Conservation (phyloP, 2,888 invertebrate genomes). For the Ptycholaimellus sp. region DNA sequence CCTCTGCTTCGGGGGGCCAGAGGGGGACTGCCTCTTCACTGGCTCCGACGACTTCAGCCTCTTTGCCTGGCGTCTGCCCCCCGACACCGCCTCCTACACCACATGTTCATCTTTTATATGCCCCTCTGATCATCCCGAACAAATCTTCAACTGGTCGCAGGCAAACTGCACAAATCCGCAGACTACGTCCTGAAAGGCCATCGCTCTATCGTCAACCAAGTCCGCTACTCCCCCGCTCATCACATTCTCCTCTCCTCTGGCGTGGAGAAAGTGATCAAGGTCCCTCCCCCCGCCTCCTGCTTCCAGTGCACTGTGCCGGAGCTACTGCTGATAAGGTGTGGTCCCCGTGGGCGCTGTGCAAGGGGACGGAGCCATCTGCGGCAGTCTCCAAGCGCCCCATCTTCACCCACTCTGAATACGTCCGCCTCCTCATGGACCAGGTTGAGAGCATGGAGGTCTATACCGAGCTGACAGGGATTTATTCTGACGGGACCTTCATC, state of each 20-base stretch:
- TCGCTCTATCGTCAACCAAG: constrained; percentile 84
- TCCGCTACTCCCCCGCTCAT: constrained; percentile 60
- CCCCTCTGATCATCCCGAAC: neutral
- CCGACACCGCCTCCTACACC: neutral
- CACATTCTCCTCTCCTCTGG: constrained; percentile 73
- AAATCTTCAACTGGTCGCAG: neutral
- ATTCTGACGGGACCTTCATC: too few relatives aligned
- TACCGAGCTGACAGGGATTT: too few relatives aligned
- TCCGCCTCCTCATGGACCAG: too few relatives aligned
- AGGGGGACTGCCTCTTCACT: constrained; percentile 59
- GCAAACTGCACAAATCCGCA: constrained; percentile 29
- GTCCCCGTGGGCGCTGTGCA: too few relatives aligned
- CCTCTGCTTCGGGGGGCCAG: constrained; percentile 65
- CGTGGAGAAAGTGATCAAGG: constrained; percentile 82
- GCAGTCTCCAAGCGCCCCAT: too few relatives aligned
- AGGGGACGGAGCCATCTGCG: too few relatives aligned
- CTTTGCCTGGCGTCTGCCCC: constrained; percentile 58
- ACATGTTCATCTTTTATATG: neutral
- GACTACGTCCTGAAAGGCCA: constrained; percentile 67
- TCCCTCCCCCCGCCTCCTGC: too few relatives aligned
- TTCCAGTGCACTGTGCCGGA: too few relatives aligned
- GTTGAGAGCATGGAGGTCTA: too few relatives aligned
- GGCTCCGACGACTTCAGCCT: constrained; percentile 84
- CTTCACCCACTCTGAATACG: too few relatives aligned
- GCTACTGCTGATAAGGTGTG: too few relatives aligned